Base-by-base conservation (phyloP, 2,888 invertebrate genomes). In the Hydrotaea diabolus region DNA sequence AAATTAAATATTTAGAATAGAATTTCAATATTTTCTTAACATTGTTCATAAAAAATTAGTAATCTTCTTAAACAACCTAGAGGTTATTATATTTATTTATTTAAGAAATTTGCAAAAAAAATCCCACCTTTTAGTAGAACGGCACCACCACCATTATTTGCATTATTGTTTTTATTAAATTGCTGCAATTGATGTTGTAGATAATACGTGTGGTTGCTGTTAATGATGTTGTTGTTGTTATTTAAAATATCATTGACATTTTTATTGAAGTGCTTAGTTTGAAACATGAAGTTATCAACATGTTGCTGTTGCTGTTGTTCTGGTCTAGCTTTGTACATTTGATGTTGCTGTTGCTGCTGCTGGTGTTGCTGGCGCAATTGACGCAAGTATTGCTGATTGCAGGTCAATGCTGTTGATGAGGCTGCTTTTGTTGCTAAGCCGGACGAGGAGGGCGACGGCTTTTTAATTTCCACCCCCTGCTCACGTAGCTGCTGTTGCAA, bases 401-500 rank as follows among this genome's bases (percentile, higher is more conserved):
- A 90, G 78, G 89, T 89, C 75, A 90, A 77, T 4, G 73, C 53
- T 31, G 87, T 86, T 23, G 85, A 36, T n/a, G 82, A 26, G 4
- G 86, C 75, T 80, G 80, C 31, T 75, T 69, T 55, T 84, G 75
- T 83, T 73, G 82, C n/a, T n/a, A n/a, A n/a, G n/a, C n/a, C n/a
- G n/a, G n/a, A 79, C 69, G 64, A 31, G 31, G 31, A 4, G 31
- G 31, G 7, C 7, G 81, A 11, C 21, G 71, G 80, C 31, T 66
- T 78, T 66, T 80, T 82, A 76, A 80, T 36, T 19, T 85, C 72
- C 31, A 91, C 88, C 36, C 90, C 91, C 75, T 91, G 91, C 13
- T 90, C 89, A 26, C 89, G 88, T 82, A 91, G 86, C 83, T 91
- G 91, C 85, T 91, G 90, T 73, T 91, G 90, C 82, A 92, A 88